Evolutionary conservation across 2,888 invertebrate genomes (phyloP).

Genomic region (Drosophila ezoana): DNA sequence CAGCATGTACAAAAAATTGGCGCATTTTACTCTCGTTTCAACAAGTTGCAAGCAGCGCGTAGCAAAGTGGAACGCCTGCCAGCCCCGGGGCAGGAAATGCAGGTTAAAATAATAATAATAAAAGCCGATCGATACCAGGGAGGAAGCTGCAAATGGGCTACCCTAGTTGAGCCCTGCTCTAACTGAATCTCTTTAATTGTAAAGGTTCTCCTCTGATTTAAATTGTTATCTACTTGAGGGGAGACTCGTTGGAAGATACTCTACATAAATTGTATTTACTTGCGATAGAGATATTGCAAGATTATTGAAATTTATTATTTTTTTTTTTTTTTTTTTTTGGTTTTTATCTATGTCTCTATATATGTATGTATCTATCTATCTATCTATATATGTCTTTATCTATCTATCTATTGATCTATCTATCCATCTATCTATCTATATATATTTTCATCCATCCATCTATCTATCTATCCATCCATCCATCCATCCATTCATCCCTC

Average conservation of each 20-base stretch:
- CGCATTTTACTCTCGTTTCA: conserved; percentile 78
- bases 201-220: neutral
- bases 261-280: too few species aligned
- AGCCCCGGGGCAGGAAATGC: conserved; percentile 53
- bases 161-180: neutral
- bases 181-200: conserved; percentile 2
- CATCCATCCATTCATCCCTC: too few species aligned
- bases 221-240: neutral
- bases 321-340: too few species aligned
- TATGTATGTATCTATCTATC: too few species aligned
- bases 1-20: conserved; percentile 65
- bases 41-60: conserved; percentile 45
- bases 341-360: too few species aligned
- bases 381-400: too few species aligned
- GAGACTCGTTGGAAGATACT: neutral
- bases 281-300: too few species aligned
- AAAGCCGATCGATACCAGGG: conserved; percentile 29
- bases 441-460: too few species aligned
- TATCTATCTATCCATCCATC: too few species aligned
- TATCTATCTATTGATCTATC: too few species aligned
- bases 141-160: conserved; percentile 11
- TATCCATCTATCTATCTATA: too few species aligned
- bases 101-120: conserved; percentile 52
- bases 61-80: conserved; percentile 65
- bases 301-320: too few species aligned